A percentile compares a stretch with the other conserved stretches of the same genome.
Evolutionary conservation across 2,888 invertebrate genomes (phyloP).

Genomic region (Drosophila phalerata): DNA sequence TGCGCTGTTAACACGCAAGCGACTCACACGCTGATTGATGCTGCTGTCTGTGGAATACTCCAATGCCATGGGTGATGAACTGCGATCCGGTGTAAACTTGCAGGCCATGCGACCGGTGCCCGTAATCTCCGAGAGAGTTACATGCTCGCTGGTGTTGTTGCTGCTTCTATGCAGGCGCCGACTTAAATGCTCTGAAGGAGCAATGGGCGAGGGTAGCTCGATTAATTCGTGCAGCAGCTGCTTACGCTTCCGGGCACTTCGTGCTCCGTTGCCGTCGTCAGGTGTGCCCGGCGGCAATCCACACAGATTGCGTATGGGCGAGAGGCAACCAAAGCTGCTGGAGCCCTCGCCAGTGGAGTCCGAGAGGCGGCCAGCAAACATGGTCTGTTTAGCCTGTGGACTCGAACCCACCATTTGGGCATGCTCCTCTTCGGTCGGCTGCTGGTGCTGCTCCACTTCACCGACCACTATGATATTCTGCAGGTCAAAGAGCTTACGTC

Average conservation of each 20-base stretch:
- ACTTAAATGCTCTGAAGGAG: conserved; percentile 69
- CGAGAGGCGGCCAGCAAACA: conserved; percentile 78
- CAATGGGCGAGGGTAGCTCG: conserved; percentile 77
- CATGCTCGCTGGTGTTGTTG: conserved; percentile 38
- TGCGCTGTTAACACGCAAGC: conserved; percentile 73
- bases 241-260: conserved; percentile 62
- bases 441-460: conserved; percentile 8
- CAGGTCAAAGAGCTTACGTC: conserved; percentile 84
- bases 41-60: conserved; percentile 78
- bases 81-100: conserved; percentile 82
- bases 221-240: conserved; percentile 64
- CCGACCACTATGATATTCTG: conserved; percentile 71
- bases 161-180: conserved; percentile 25
- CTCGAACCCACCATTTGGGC: conserved; percentile 69
- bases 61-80: conserved; percentile 68
- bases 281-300: conserved; percentile 68
- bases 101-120: conserved; percentile 28
- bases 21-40: conserved; percentile 77
- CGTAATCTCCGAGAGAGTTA: conserved; percentile 59
- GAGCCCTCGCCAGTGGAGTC: conserved; percentile 81
- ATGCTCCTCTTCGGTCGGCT: conserved; percentile 6
- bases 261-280: conserved; percentile 48
- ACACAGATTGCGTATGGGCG: conserved; percentile 82
- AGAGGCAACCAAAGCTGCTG: conserved; percentile 81
- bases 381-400: conserved; percentile 66